phyloP scores from a whole-genome alignment of 2,113 vertebrate genomes.

The Ophiodon elongatus region DNA sequence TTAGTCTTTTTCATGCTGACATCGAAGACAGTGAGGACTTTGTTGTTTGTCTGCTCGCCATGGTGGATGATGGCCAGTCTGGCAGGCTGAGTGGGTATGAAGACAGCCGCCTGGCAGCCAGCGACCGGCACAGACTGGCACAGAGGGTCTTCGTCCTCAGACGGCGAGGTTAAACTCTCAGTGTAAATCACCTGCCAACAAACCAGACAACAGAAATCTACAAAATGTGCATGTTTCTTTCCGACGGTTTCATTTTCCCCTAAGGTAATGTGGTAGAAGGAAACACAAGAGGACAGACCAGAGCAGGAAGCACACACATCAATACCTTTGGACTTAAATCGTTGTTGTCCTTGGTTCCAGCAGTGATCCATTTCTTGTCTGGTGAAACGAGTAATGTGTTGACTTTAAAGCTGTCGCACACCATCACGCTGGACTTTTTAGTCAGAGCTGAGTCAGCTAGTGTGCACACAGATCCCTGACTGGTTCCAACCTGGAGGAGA shows the following conservation, averaged over 20 bases:
- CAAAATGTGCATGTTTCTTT: slow-evolving; percentile 4
- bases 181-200: slow-evolving; percentile 76
- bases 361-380: slow-evolving; percentile 78
- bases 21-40: slow-evolving; percentile 75
- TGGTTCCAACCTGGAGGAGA: slow-evolving; percentile 74
- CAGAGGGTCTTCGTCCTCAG: slow-evolving; percentile 71
- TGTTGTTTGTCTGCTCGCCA: not conserved
- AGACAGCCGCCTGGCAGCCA: slow-evolving; percentile 75
- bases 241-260: not conserved
- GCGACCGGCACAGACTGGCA: slow-evolving; percentile 67
- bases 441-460: slow-evolving; percentile 72
- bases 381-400: slow-evolving; percentile 79
- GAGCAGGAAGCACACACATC: slow-evolving; percentile 18
- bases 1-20: slow-evolving; percentile 76
- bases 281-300: not conserved
- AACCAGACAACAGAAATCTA: not conserved
- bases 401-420: slow-evolving; percentile 67
- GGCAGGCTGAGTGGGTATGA: slow-evolving; percentile 78
- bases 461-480: slow-evolving; percentile 69
- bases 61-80: slow-evolving; percentile 76
- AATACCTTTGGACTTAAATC: slow-evolving; percentile 78
- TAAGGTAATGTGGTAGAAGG: slow-evolving; percentile 6
- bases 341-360: slow-evolving; percentile 57
- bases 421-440: slow-evolving; percentile 57
- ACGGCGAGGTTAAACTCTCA: slow-evolving; percentile 66